Base-by-base conservation (phyloP, 2,113 vertebrate genomes). In the Ceratotherium simum region DNA sequence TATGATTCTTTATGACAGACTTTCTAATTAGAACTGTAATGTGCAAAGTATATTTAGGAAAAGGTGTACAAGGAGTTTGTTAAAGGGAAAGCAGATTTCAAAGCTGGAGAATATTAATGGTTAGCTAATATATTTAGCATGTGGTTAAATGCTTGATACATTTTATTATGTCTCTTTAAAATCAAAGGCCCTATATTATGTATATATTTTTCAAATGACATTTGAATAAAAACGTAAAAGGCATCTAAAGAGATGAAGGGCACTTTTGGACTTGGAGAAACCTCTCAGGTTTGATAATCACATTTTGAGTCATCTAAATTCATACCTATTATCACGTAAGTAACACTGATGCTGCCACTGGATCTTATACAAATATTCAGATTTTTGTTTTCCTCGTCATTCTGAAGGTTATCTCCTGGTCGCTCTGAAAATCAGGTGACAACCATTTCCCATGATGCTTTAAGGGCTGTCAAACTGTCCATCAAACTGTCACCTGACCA, bases 331-430 rank as follows among this genome's bases (percentile, higher is more conserved):
- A 98, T 98, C 98, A 98, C 98, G 97, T 97, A 98, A 95, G 94
- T 87, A 97, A 98, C 98, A 81, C 12, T 88, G 97, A 0, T 95
- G 97, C 98, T 97, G 98, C 97, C 98, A 98, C 97, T 97, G 98
- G 98, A 98, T 97, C 97, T 96, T 96, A 98, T 95, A 98, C 98
- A 98, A 98, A 99, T 99, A 99, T 99, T 98, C 98, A 97, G 98
- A 99, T 99, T 99, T 99, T 99, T 99, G 99, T 99, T 99, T 99
- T 98, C 97, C 98, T 99, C 99, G 97, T 99, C 99, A 99, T 98
- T 98, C 98, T 99, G 99, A 99, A 99, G 99, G 99, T 99, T 99
- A 99, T 99, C 99, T 99, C 99, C 97, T 98, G 98, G 99, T 99
- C 98, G 98, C 99, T 99, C 99, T 98, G 99, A 99, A 98, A 99